Percentiles rank a stretch among this genome's conserved stretches.
These are phyloP conservation scores for Lomographa bimaculata DNA, from an alignment of 2,888 invertebrate genomes.

Conservation along the genomic window DNA sequence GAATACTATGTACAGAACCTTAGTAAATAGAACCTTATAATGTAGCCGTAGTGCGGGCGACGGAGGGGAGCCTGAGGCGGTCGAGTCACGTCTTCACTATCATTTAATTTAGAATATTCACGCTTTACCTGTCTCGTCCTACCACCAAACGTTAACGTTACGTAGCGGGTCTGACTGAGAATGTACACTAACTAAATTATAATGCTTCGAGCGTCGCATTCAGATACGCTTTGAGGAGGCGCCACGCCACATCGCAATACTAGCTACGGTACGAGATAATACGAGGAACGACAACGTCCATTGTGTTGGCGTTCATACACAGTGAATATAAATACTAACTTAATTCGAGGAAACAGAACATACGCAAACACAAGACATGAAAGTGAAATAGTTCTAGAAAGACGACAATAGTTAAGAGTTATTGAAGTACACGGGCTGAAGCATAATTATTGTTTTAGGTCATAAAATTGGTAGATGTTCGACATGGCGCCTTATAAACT, in stretches of 20 bases:
- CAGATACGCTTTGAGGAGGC: constrained; percentile 1
- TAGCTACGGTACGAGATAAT: too few species aligned
- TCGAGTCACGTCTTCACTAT: constrained; percentile 57
- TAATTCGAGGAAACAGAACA: too few species aligned
- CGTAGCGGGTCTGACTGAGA: constrained; percentile 1
- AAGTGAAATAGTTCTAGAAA: too few species aligned
- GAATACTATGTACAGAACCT: constrained; percentile 4
- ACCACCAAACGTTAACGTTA: constrained; percentile 12
- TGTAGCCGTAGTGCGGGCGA: background rate
- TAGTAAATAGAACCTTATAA: background rate
- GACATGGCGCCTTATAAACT: constrained; percentile 1
- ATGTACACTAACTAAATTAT: too few species aligned
- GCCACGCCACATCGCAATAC: background rate
- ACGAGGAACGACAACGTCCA: too few species aligned
- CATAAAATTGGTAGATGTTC: background rate
- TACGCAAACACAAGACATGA: too few species aligned
- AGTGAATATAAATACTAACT: too few species aligned
- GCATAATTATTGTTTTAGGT: too few species aligned
- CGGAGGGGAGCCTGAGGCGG: constrained; percentile 37
- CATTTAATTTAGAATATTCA: constrained; percentile 71
- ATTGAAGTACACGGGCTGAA: too few species aligned
- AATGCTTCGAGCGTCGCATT: background rate
- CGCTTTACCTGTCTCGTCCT: constrained; percentile 53
- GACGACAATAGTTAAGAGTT: too few species aligned
- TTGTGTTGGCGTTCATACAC: too few species aligned